Percentiles rank a stretch among this genome's conserved stretches.
These are phyloP conservation scores for Cylloceria caligata DNA, from an alignment of 2,888 invertebrate genomes.

Conservation along the genomic window DNA sequence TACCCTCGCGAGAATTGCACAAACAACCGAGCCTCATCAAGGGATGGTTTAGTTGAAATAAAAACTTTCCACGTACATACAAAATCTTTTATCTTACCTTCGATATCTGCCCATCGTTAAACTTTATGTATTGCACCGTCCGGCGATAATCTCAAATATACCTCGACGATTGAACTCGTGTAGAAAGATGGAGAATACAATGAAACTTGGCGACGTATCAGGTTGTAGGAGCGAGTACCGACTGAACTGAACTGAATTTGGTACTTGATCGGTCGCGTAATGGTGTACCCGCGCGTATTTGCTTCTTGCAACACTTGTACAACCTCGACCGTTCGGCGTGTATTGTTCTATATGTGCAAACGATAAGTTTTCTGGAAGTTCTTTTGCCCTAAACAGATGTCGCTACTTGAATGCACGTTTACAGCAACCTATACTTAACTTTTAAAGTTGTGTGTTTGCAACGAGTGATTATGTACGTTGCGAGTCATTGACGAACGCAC, in stretches of 20 bases:
- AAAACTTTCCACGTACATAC: neutral
- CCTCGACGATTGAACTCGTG: neutral
- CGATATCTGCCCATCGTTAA: conserved; percentile 76
- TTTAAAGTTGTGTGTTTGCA: too few relatives aligned
- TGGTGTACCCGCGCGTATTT: conserved; percentile 13
- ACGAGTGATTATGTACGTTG: neutral
- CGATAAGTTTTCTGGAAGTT: too few relatives aligned
- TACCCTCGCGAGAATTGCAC: neutral
- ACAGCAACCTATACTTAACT: too few relatives aligned
- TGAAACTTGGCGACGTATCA: neutral
- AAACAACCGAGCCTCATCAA: conserved; percentile 8
- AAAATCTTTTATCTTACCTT: conserved; percentile 68
- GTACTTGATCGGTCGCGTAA: conserved; percentile 4
- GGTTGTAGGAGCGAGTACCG: neutral
- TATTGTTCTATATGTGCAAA: too few relatives aligned
- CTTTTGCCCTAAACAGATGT: too few relatives aligned
- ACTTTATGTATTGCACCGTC: neutral
- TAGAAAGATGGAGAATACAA: conserved; percentile 16
- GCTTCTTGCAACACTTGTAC: too few relatives aligned
- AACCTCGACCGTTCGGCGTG: too few relatives aligned
- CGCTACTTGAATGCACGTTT: too few relatives aligned
- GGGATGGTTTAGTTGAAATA: conserved; percentile 20
- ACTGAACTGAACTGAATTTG: conserved; percentile 35
- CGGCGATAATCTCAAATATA: neutral
- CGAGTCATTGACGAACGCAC: neutral